phyloP scores from a whole-genome alignment of 64 coral and sea anemone species.

The Montipora efflorescens region DNA sequence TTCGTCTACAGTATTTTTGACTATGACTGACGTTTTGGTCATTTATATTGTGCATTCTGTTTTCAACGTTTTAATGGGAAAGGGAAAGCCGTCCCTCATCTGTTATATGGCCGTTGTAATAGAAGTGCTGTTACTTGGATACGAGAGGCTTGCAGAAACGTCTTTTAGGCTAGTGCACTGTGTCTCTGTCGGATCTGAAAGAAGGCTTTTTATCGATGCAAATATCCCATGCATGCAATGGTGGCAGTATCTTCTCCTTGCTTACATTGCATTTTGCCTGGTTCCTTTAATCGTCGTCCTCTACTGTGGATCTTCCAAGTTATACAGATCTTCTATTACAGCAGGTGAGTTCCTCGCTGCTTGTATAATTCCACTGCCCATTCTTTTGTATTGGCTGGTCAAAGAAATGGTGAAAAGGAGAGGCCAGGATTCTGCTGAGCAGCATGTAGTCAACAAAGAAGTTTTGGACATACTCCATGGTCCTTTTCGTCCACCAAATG shows the following conservation, averaged over 20 bases:
- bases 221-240: conserved; percentile 56
- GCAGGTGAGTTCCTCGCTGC: conserved; percentile 3
- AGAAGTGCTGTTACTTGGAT: conserved; percentile 60
- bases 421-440: background rate
- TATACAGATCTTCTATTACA: conserved; percentile 19
- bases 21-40: background rate
- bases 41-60: conserved; percentile 23
- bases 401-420: background rate
- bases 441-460: too few species aligned
- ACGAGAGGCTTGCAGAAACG: conserved; percentile 1
- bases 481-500: conserved; percentile 50
- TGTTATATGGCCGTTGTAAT: conserved; percentile 46
- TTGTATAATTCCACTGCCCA: conserved; percentile 52
- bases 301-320: conserved; percentile 25
- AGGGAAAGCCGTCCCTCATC: background rate
- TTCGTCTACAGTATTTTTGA: conserved; percentile 18
- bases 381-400: conserved; percentile 31
- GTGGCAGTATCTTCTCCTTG: conserved; percentile 43
- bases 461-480: conserved; percentile 51
- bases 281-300: conserved; percentile 55
- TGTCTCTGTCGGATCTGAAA: conserved; percentile 13
- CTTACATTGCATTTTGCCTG: conserved; percentile 23
- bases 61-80: background rate
- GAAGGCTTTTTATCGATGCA: conserved; percentile 47
- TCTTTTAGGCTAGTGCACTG: conserved; percentile 37